phyloP scores from a whole-genome alignment of 92 coral and sea anemone genomes.

The Palythoa grandiflora region DNA sequence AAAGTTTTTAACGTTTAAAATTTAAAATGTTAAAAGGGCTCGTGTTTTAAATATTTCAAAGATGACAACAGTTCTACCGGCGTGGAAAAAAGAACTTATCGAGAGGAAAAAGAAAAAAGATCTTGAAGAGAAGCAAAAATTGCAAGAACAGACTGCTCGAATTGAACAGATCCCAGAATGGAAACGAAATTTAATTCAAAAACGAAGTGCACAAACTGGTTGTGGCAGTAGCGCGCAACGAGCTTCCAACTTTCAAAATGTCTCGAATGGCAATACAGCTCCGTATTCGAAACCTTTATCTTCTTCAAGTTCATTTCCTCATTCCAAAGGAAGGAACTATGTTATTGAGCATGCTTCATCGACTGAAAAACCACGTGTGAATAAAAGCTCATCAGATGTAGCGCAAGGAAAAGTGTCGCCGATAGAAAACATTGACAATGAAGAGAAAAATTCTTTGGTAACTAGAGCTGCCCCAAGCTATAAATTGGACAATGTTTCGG shows the following conservation, averaged over 20 bases:
- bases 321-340: constrained; percentile 21
- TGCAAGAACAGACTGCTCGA: constrained; percentile 57
- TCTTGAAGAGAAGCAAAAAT: constrained; percentile 69
- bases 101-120: constrained; percentile 83
- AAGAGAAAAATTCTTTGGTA: constrained; percentile 38
- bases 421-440: constrained; percentile 35
- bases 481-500: background rate
- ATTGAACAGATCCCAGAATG: constrained; percentile 77
- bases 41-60: constrained; percentile 3
- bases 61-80: constrained; percentile 86
- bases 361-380: background rate
- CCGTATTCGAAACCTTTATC: background rate
- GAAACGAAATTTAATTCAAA: constrained; percentile 76
- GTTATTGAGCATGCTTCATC: constrained; percentile 31
- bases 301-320: constrained; percentile 3
- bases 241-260: constrained; percentile 32
- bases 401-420: constrained; percentile 1
- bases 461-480: background rate
- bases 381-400: constrained; percentile 3
- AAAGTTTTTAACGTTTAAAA: constrained; percentile 13
- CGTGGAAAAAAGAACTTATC: constrained; percentile 87
- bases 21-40: background rate
- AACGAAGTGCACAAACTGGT: constrained; percentile 61
- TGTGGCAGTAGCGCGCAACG: constrained; percentile 49
- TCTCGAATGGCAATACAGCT: constrained; percentile 9